Evolutionary conservation across 23 tunicate species (phyloP).

Genomic region (Trididemnum miniatum): DNA sequence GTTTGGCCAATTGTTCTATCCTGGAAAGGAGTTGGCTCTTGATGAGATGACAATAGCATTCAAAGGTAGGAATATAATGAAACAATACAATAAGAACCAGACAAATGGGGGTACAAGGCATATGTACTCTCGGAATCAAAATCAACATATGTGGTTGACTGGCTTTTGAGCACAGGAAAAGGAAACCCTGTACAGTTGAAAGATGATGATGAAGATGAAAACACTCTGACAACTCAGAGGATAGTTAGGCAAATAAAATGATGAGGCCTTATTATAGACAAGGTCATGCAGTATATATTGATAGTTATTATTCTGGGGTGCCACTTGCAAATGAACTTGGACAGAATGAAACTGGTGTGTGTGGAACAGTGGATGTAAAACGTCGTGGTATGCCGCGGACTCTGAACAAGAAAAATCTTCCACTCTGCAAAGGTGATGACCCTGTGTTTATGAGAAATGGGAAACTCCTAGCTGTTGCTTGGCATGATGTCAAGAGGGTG

Average conservation of each 20-base stretch:
- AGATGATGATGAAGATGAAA: too few species aligned
- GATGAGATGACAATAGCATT: constrained; percentile 34
- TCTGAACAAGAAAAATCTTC: neutral
- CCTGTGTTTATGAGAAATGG: constrained; percentile 15
- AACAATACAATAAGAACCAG: constrained; percentile 5
- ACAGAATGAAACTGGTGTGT: neutral
- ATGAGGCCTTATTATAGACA: constrained; percentile 1
- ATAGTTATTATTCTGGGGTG: neutral
- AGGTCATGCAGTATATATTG: constrained; percentile 14
- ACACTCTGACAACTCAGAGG: too few species aligned
- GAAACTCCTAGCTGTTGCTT: constrained; percentile 4
- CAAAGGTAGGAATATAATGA: constrained; percentile 31
- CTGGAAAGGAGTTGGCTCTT: constrained; percentile 1
- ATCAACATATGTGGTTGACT: neutral
- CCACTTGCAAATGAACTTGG: neutral
- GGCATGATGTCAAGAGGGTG: constrained; percentile 31
- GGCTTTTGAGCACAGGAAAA: constrained; percentile 13
- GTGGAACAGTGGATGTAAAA: constrained; percentile 38
- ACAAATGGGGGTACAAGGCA: neutral
- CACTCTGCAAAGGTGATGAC: neutral
- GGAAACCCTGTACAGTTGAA: too few species aligned
- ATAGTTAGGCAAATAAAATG: too few species aligned
- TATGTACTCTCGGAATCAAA: constrained; percentile 6
- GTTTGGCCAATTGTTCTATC: neutral
- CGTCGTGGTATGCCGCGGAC: neutral